Evolutionary conservation across 1,140 invertebrate genomes (phyloP), one percentile per base, ranked within the genome.

Genomic region (Octopus sinensis): DNA sequence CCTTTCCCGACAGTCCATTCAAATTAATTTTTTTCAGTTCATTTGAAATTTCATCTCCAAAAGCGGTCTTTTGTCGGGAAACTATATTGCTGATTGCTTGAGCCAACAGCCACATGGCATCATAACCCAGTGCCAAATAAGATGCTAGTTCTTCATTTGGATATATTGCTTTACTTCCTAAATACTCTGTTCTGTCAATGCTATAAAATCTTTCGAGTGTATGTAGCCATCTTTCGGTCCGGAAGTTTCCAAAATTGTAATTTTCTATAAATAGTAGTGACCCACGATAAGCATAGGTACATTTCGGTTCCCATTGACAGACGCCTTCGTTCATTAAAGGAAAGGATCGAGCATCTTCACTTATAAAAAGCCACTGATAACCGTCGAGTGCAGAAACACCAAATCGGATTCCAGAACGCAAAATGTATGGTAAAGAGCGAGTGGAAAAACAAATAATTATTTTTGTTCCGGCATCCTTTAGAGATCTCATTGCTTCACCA

Each of bases 311-410:
- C 9, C 6, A 6, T n/a, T 73, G 5, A 73, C 13, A 73, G 17
- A 17, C 17, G 6, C 0, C 17, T 13, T 13, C 6, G 30, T 73
- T 73, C 7, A n/a, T 73, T 13, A 73, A 73, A 13, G 68, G 68
- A 73, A 12, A 73, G 6, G 7, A 13, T 23, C 68, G 30, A 6
- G 68, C 68, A 12, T 9, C 4, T 73, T 73, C 7, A 17, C 68
- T 73, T 13, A 73, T 23, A 73, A 73, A 73, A 12, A 73, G 5
- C 68, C 68, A 73, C 13, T 73, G 68, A 73, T 73, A 73, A 73
- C 68, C 68, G 0, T 73, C 9, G 4, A 9, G 7, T 6, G 68
- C 17, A 5, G 68, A 73, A n/a, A 73, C 1, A 7, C 68, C 13
- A 6, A n/a, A 5, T 73, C 30, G 5, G 5, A n/a, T 12, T n/a